phyloP scores from a whole-genome alignment of 2,797 vertebrate genomes.

The Gallinago solitaria region DNA sequence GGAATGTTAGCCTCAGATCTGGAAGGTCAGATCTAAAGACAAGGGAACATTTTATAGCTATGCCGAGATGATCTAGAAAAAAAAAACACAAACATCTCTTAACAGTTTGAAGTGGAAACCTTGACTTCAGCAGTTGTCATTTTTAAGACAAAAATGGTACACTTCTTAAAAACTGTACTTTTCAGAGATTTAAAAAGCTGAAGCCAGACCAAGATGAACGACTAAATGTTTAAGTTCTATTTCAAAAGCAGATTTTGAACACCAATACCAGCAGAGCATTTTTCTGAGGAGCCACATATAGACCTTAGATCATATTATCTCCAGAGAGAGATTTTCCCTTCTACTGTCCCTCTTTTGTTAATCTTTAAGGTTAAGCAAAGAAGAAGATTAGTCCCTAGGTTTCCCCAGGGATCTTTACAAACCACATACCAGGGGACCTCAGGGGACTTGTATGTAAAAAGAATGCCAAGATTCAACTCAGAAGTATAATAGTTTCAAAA shows the following conservation, averaged over 20 bases:
- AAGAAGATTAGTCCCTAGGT: not conserved
- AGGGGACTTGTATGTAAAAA: not conserved
- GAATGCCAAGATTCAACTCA: not conserved
- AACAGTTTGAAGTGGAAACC: not conserved
- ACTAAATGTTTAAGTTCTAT: not conserved
- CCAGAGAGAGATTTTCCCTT: not conserved
- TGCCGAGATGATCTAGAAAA: not conserved
- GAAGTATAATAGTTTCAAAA: not conserved
- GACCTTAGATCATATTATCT: not conserved
- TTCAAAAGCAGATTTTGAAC: slow-evolving; percentile 3
- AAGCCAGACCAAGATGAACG: not conserved
- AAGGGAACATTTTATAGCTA: not conserved
- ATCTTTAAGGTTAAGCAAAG: not conserved
- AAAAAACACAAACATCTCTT: not conserved
- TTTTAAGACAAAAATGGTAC: not conserved
- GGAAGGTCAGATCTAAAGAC: not conserved
- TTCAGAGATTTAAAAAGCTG: not conserved
- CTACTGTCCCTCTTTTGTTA: not conserved
- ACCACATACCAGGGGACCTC: not conserved
- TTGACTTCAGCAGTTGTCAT: not conserved
- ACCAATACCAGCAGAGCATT: not conserved
- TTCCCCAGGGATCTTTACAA: not conserved
- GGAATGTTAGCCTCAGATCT: not conserved
- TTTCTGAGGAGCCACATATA: not conserved
- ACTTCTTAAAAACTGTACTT: not conserved